Conservation (phyloP, 2,113 vertebrate genomes). For the Megaceryle torquata region DNA sequence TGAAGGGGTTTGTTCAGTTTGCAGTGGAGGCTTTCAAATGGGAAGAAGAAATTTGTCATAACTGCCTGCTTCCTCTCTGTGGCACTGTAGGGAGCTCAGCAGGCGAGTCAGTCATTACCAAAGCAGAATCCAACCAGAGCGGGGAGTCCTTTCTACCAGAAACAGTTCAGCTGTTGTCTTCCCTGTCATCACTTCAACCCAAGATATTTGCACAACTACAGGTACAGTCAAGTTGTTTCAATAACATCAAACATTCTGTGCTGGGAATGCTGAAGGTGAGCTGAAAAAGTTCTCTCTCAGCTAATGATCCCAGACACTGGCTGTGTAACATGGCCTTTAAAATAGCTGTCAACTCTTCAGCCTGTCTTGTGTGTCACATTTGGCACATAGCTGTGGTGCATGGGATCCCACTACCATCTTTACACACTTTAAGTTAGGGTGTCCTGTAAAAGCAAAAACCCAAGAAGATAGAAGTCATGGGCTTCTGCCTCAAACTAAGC, state of each 20-base stretch:
- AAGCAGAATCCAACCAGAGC: constrained; percentile 54
- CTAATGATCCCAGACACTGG: not conserved
- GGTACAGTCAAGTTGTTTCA: constrained; percentile 51
- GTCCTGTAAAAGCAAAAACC: not conserved
- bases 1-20: not conserved
- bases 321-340: rapidly evolving
- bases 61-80: constrained; percentile 20
- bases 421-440: not conserved
- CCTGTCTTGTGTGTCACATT: not conserved
- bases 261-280: not conserved
- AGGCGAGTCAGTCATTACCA: constrained; percentile 55
- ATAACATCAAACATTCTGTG: rapidly evolving
- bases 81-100: constrained; percentile 59
- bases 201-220: constrained; percentile 84
- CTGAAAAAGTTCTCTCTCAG: not conserved
- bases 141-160: constrained; percentile 67
- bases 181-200: constrained; percentile 79
- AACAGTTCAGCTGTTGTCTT: constrained; percentile 75
- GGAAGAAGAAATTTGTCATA: not conserved
- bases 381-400: not conserved
- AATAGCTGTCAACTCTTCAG: not conserved
- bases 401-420: not conserved
- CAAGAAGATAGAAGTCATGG: not conserved
- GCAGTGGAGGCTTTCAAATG: not conserved
- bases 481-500: not conserved